Conservation (phyloP, 2,888 invertebrate species). For the Xylota sylvarum region DNA sequence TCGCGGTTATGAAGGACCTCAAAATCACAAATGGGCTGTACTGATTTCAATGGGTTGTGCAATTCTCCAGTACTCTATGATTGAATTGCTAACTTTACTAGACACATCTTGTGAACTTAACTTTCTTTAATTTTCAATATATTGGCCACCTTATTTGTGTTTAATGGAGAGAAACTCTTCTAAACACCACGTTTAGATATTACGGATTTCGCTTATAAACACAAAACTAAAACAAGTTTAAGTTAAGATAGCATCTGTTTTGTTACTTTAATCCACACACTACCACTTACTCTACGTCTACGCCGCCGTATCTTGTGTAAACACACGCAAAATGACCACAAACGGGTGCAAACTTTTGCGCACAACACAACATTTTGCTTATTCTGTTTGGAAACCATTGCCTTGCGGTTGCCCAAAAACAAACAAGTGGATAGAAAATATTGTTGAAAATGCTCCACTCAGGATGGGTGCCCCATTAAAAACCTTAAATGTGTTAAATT, state of each 20-base stretch:
- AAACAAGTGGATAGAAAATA: background rate
- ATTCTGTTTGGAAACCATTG: background rate
- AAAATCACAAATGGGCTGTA: no score
- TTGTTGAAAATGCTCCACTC: background rate
- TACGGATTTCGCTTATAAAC: no score
- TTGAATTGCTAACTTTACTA: no score
- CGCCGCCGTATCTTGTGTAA: background rate
- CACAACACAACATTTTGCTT: constrained; percentile 4
- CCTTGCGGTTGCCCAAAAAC: background rate
- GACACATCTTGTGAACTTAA: no score
- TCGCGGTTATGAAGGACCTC: no score
- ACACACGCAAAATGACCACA: background rate
- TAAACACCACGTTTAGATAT: no score
- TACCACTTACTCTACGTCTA: background rate
- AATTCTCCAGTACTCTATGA: no score
- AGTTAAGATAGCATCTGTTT: background rate
- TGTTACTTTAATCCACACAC: background rate
- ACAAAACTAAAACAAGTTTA: no score
- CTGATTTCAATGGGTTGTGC: no score
- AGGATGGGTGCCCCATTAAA: background rate
- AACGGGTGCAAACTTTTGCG: background rate
- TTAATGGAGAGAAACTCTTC: no score
- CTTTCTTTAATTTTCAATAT: no score
- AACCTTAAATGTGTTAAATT: background rate
- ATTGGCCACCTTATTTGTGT: no score